Evolutionary conservation across 23 tunicate species (phyloP).

Genomic region (Trididemnum clinides): DNA sequence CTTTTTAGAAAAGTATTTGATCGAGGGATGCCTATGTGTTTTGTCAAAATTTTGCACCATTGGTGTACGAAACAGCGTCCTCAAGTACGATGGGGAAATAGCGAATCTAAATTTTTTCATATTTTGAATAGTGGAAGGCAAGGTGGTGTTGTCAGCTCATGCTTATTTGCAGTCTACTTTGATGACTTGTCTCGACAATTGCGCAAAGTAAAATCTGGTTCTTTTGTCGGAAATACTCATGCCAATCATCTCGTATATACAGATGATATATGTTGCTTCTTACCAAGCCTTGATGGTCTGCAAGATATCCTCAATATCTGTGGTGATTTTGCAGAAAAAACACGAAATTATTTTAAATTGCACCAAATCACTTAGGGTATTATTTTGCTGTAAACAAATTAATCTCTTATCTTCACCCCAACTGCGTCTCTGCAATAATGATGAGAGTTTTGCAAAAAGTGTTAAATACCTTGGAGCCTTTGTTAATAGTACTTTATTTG

Average conservation of each 20-base stretch:
- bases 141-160: background rate
- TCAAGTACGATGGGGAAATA: background rate
- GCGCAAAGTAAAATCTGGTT: background rate
- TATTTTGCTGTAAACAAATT: background rate
- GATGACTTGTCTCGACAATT: background rate
- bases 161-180: background rate
- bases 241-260: background rate
- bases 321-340: background rate
- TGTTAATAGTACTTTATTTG: too few species aligned
- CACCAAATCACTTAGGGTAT: background rate
- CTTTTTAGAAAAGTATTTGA: background rate
- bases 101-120: background rate
- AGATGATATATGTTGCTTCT: background rate
- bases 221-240: background rate
- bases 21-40: background rate
- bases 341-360: background rate
- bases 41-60: background rate
- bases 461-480: background rate
- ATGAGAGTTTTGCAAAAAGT: background rate
- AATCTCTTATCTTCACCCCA: background rate
- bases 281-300: background rate
- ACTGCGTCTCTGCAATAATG: background rate
- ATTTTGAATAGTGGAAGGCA: background rate
- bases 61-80: background rate
- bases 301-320: conserved; percentile 1